Conservation (phyloP, 2,113 vertebrate species). For the Rhabdornis inornatus region DNA sequence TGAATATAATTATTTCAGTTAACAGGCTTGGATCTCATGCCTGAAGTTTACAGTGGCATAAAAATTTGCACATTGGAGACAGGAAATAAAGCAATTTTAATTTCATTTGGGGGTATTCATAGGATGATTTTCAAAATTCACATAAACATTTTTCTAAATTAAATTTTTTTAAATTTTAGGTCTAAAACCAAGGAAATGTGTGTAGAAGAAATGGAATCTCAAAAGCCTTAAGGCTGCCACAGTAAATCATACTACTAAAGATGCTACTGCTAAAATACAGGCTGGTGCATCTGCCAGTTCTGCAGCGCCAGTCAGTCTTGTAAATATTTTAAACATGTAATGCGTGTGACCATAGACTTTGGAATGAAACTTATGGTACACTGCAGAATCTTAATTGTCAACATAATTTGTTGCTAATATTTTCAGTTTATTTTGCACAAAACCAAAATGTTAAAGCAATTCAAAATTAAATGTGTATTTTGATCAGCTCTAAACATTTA, state of each 20-base stretch:
- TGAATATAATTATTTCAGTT: neutral
- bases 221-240: neutral
- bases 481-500: neutral
- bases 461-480: neutral
- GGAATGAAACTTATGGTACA: neutral
- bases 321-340: neutral
- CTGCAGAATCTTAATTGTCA: neutral
- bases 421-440: neutral
- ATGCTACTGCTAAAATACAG: neutral
- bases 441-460: neutral
- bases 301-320: neutral
- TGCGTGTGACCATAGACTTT: neutral
- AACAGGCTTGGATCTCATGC: neutral
- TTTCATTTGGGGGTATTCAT: neutral
- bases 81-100: neutral
- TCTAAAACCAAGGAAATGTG: constrained; percentile 24
- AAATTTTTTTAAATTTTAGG: neutral
- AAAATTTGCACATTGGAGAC: neutral
- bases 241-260: neutral
- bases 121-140: neutral
- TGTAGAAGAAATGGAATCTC: constrained; percentile 52
- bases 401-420: neutral
- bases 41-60: neutral
- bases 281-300: neutral
- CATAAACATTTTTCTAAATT: constrained; percentile 6